Conservation (phyloP, 1,140 invertebrate genomes). For the Conopomorpha cramerella region DNA sequence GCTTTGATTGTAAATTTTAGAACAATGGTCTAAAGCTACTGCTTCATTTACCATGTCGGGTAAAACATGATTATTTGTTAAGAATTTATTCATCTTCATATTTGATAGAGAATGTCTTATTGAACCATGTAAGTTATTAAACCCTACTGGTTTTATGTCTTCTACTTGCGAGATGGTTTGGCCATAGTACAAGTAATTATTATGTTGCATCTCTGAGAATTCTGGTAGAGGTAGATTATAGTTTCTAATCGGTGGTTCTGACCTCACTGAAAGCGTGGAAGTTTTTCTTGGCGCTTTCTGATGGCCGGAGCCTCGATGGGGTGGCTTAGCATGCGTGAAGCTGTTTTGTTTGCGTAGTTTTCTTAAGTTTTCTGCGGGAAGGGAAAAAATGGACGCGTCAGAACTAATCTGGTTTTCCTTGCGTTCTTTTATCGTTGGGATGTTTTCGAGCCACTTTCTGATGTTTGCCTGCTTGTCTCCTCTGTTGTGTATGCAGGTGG, state of each 20-base stretch:
- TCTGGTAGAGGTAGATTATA: slow-evolving; percentile 46
- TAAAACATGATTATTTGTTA: slow-evolving; percentile 50
- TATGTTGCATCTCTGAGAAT: slow-evolving; percentile 19
- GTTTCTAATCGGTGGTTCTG: slow-evolving; percentile 38
- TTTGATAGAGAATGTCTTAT: slow-evolving; percentile 13
- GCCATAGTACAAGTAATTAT: slow-evolving; percentile 15
- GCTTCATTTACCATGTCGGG: slow-evolving; percentile 69
- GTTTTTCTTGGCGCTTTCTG: slow-evolving; percentile 26
- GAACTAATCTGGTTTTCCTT: slow-evolving; percentile 22
- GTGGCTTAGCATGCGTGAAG: no score
- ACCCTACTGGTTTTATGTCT: slow-evolving; percentile 27
- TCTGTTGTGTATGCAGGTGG: slow-evolving; percentile 48
- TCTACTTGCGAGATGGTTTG: slow-evolving; percentile 25
- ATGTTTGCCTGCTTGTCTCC: slow-evolving; percentile 75
- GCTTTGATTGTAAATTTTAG: slow-evolving; percentile 34
- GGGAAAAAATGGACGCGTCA: slow-evolving; percentile 34
- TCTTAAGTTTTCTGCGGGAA: slow-evolving; percentile 13
- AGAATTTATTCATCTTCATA: slow-evolving; percentile 26
- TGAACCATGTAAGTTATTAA: slow-evolving; percentile 21
- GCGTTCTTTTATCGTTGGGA: slow-evolving; percentile 59
- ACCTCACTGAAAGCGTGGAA: slow-evolving; percentile 38
- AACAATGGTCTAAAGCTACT: slow-evolving; percentile 53
- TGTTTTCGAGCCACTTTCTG: slow-evolving; percentile 78
- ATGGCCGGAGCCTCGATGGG: slow-evolving; percentile 9
- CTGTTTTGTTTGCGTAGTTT: slow-evolving; percentile 34